Evolutionary conservation across 2,797 vertebrate species (phyloP).

Genomic region (Bryconaethiops microstoma): DNA sequence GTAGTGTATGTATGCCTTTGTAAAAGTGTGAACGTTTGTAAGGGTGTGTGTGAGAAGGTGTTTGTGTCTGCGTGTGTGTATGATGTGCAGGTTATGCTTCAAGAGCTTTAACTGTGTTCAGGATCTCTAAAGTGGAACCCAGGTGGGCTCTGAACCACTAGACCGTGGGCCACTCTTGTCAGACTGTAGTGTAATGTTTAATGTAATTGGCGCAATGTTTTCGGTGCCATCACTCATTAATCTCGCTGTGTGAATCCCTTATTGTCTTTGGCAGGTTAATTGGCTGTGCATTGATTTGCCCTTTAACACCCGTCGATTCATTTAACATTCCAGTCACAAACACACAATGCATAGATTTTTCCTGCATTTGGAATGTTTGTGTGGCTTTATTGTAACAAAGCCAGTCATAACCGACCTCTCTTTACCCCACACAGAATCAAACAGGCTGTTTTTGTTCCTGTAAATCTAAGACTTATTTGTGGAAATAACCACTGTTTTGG

Average conservation of each 20-base stretch:
- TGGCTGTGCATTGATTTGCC: constrained; percentile 39
- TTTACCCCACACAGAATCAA: neutral
- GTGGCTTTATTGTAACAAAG: neutral
- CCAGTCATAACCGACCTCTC: neutral
- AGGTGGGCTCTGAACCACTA: too few species aligned
- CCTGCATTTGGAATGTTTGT: neutral
- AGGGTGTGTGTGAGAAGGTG: too few species aligned
- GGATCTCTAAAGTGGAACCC: too few species aligned
- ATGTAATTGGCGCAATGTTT: constrained; percentile 15
- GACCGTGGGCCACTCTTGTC: neutral
- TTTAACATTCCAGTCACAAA: constrained; percentile 29
- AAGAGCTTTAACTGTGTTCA: too few species aligned
- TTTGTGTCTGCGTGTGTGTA: too few species aligned
- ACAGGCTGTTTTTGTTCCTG: too few species aligned
- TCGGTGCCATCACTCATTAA: neutral
- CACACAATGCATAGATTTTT: neutral
- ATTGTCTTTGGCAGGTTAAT: constrained; percentile 56
- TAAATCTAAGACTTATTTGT: neutral
- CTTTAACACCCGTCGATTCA: neutral
- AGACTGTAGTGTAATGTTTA: neutral
- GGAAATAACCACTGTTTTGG: neutral
- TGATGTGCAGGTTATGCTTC: too few species aligned
- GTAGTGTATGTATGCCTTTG: too few species aligned
- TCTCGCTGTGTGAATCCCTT: constrained; percentile 31
- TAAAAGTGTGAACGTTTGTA: too few species aligned